These are phyloP conservation scores for Drosophila pectinifera DNA, from an alignment of 1,140 invertebrate species.

Conservation along the genomic window DNA sequence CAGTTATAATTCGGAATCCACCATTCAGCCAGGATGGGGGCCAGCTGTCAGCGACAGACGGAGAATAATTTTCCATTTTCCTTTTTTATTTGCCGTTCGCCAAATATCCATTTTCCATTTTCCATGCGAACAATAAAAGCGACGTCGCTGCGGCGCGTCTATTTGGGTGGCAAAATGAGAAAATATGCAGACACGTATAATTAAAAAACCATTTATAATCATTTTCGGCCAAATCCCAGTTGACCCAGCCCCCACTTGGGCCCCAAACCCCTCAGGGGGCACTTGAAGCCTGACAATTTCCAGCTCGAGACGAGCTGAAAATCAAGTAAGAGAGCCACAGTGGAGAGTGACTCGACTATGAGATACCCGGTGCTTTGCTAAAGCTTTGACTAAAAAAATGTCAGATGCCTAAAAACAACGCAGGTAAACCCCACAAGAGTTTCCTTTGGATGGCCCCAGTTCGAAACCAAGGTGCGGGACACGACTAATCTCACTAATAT, in stretches of 20 bases:
- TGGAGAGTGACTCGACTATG: no score
- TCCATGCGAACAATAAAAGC: slow-evolving; percentile 29
- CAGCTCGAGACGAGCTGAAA: slow-evolving; percentile 11
- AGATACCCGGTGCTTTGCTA: no score
- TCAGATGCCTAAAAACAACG: no score
- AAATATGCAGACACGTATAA: slow-evolving; percentile 63
- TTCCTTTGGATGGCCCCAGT: no score
- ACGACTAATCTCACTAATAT: no score
- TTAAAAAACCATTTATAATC: slow-evolving; percentile 74
- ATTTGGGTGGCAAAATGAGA: slow-evolving; percentile 42
- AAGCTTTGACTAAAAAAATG: no score
- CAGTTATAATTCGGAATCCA: slow-evolving; percentile 18
- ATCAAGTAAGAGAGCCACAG: no score
- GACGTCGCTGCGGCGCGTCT: slow-evolving; percentile 16
- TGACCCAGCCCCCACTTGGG: slow-evolving; percentile 24
- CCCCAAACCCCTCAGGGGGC: slow-evolving; percentile 15
- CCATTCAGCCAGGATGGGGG: slow-evolving; percentile 5
- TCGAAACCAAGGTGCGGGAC: no score
- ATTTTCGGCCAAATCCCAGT: slow-evolving; percentile 59
- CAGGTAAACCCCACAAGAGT: no score
- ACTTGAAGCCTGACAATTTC: slow-evolving; percentile 46
- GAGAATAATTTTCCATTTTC: slow-evolving; percentile 35
- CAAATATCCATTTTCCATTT: slow-evolving; percentile 4
- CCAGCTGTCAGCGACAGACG: slow-evolving; percentile 28
- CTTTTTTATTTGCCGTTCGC: slow-evolving; percentile 14